These are phyloP conservation scores for Seladonia tumulorum DNA, from an alignment of 2,888 invertebrate species.

Conservation along the genomic window DNA sequence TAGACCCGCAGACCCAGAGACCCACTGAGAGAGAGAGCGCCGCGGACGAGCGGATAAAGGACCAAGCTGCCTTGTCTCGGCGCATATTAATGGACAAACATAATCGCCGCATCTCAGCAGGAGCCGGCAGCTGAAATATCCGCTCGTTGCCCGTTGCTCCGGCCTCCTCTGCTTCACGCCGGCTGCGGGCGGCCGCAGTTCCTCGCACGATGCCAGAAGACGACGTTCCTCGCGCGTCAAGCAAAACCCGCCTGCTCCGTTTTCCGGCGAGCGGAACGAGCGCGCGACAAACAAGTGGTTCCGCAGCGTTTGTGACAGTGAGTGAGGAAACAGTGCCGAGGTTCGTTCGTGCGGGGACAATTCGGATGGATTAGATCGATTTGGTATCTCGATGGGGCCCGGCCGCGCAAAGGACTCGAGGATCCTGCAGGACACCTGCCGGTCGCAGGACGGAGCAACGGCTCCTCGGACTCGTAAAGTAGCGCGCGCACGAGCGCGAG, in stretches of 20 bases:
- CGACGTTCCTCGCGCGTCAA: conserved; percentile 73
- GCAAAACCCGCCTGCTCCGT: conserved; percentile 37
- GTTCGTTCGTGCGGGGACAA: not conserved
- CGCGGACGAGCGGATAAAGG: conserved; percentile 74
- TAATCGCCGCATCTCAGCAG: conserved; percentile 83
- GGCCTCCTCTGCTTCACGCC: conserved; percentile 64
- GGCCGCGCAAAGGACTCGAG: not conserved
- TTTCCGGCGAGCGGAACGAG: not conserved
- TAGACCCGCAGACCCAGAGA: conserved; percentile 80
- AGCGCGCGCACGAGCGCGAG: not conserved
- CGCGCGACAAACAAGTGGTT: not conserved
- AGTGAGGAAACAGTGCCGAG: not conserved
- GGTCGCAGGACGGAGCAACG: not conserved
- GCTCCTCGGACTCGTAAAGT: not conserved
- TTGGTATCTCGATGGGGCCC: not conserved
- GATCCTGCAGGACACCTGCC: not conserved
- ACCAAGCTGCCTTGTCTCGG: conserved; percentile 79
- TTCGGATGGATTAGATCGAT: not conserved
- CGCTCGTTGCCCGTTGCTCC: conserved; percentile 68
- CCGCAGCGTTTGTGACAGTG: not conserved
- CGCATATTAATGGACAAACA: conserved; percentile 83
- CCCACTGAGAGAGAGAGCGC: conserved; percentile 72
- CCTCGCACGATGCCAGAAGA: conserved; percentile 77
- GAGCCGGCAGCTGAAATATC: conserved; percentile 78
- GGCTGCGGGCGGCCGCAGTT: conserved; percentile 72